Evolutionary conservation across 2,888 invertebrate genomes (phyloP).

Genomic region (Lapara coniferarum): DNA sequence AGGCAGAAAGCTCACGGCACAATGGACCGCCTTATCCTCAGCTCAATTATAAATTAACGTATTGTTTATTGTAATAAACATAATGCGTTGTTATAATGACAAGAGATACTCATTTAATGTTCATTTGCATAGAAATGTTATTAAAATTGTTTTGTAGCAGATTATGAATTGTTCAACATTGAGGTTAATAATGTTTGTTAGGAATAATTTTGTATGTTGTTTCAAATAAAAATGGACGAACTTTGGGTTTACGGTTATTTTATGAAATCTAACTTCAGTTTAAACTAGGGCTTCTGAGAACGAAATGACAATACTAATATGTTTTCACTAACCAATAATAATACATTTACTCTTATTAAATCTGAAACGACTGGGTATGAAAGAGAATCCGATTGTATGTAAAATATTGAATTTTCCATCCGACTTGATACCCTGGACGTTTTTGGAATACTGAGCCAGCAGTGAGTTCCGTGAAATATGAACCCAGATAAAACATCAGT

Average conservation of each 20-base stretch:
- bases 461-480: slow-evolving; percentile 62
- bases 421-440: slow-evolving; percentile 26
- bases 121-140: slow-evolving; percentile 10
- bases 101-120: slow-evolving; percentile 54
- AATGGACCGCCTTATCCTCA: slow-evolving; percentile 66
- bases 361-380: background rate
- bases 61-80: slow-evolving; percentile 66
- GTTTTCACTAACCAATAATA: too few relatives aligned
- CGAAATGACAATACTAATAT: too few relatives aligned
- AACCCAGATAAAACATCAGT: slow-evolving; percentile 61
- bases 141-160: background rate
- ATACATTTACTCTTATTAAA: background rate
- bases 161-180: too few relatives aligned
- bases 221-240: background rate
- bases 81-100: slow-evolving; percentile 64
- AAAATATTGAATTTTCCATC: slow-evolving; percentile 16
- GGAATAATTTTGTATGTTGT: background rate
- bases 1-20: slow-evolving; percentile 61
- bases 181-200: too few relatives aligned
- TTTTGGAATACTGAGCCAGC: slow-evolving; percentile 46
- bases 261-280: too few relatives aligned
- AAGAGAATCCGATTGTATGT: background rate
- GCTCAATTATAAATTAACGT: slow-evolving; percentile 68
- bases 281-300: too few relatives aligned
- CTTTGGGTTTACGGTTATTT: too few relatives aligned